Conservation (phyloP, 2,797 vertebrate species). For the Anniella stebbinsi region DNA sequence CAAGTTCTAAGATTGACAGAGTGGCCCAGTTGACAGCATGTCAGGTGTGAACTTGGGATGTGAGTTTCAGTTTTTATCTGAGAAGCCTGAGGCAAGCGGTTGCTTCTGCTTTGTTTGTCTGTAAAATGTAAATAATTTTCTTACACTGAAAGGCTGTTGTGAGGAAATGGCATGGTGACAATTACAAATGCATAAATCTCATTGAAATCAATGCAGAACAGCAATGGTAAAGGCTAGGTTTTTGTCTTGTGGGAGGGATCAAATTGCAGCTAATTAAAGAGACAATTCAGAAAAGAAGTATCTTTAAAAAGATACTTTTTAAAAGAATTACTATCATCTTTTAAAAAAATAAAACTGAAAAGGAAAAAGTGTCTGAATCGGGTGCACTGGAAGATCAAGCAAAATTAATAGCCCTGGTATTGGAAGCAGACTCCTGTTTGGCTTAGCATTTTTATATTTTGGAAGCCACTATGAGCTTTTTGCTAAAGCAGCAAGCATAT, state of each 20-base stretch:
- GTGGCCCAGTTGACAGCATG: neutral
- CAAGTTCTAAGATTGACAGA: neutral
- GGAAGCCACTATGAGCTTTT: slow-evolving; percentile 4
- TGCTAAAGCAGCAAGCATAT: neutral
- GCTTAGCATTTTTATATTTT: neutral
- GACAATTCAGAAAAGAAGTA: neutral
- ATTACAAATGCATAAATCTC: neutral
- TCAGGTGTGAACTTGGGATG: neutral
- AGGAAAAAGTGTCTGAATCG: slow-evolving; percentile 33
- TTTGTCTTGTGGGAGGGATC: neutral
- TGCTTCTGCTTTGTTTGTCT: slow-evolving; percentile 7
- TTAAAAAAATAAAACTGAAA: neutral
- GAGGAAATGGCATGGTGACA: neutral
- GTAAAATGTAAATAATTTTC: neutral
- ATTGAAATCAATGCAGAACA: neutral
- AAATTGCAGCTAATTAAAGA: neutral
- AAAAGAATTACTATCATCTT: slow-evolving; percentile 15
- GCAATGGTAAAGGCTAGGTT: neutral
- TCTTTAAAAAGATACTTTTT: slow-evolving; percentile 36
- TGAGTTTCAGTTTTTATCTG: neutral
- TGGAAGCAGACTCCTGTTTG: neutral
- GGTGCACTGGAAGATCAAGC: slow-evolving; percentile 27
- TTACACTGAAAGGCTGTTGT: neutral
- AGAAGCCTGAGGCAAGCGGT: neutral
- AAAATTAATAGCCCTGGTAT: neutral